Evolutionary conservation across 1,140 invertebrate genomes (phyloP).

Genomic region (Apis dorsata): DNA sequence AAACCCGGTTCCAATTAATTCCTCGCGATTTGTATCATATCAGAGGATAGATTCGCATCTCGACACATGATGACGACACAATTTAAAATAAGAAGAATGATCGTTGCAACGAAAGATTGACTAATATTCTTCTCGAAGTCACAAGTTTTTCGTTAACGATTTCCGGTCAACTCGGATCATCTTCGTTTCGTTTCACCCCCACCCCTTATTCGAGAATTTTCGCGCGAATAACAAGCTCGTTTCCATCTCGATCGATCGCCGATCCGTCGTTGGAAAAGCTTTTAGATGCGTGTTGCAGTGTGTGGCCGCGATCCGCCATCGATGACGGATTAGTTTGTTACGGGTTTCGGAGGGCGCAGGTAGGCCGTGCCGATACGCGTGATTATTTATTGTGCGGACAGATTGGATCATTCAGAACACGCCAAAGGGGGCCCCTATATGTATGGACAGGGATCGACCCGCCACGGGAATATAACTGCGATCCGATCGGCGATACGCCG

Average conservation of each 20-base stretch:
- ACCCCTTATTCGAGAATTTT: background rate
- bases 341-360: conserved; percentile 66
- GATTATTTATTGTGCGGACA: conserved; percentile 72
- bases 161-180: background rate
- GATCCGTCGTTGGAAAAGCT: conserved; percentile 42
- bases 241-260: conserved; percentile 22
- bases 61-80: no score
- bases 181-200: background rate
- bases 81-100: no score
- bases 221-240: background rate
- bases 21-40: background rate
- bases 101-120: background rate
- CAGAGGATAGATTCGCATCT: background rate
- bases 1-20: background rate
- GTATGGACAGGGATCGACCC: conserved; percentile 54
- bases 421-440: conserved; percentile 54
- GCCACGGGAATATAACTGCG: conserved; percentile 60
- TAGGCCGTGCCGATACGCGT: conserved; percentile 65
- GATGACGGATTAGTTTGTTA: conserved; percentile 74
- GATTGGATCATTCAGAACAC: conserved; percentile 74
- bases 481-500: conserved; percentile 54
- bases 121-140: no score
- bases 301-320: conserved; percentile 50
- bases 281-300: conserved; percentile 36
- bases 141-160: background rate